A percentile compares a stretch with the other conserved stretches of the same genome.
phyloP scores from a whole-genome alignment of 2,888 invertebrate species.

The Arctia plantaginis region DNA sequence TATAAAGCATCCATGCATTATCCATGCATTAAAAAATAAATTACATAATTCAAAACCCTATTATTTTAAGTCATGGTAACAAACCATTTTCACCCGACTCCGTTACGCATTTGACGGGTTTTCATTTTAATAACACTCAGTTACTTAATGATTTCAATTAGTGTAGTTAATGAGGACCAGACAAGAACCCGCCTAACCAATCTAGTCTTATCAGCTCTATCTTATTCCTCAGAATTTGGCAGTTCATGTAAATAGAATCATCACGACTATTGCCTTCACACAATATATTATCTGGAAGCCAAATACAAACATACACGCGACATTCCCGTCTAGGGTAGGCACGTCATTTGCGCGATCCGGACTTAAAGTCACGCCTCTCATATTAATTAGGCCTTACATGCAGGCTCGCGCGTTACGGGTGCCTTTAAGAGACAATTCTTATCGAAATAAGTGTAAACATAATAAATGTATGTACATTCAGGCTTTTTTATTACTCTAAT shows the following conservation, averaged over 20 bases:
- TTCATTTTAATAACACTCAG: too few relatives aligned
- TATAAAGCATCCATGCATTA: too few relatives aligned
- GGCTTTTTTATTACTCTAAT: slow-evolving; percentile 3
- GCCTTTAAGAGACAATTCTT: background rate
- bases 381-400: background rate
- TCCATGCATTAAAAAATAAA: too few relatives aligned
- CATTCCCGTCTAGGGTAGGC: background rate
- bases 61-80: too few relatives aligned
- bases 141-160: slow-evolving; percentile 1
- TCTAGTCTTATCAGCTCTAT: background rate
- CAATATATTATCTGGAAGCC: background rate
- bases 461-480: slow-evolving; percentile 6
- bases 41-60: too few relatives aligned
- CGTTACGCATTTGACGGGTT: too few relatives aligned
- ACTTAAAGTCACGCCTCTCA: background rate
- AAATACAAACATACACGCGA: background rate
- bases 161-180: background rate
- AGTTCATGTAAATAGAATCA: background rate
- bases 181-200: background rate
- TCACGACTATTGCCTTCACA: background rate
- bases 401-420: background rate
- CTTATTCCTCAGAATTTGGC: background rate
- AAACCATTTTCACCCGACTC: too few relatives aligned
- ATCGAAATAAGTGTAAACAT: slow-evolving; percentile 7
- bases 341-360: too few relatives aligned